These are phyloP conservation scores for Anolis sagrei DNA, from an alignment of 2,113 vertebrate species.

Conservation along the genomic window DNA sequence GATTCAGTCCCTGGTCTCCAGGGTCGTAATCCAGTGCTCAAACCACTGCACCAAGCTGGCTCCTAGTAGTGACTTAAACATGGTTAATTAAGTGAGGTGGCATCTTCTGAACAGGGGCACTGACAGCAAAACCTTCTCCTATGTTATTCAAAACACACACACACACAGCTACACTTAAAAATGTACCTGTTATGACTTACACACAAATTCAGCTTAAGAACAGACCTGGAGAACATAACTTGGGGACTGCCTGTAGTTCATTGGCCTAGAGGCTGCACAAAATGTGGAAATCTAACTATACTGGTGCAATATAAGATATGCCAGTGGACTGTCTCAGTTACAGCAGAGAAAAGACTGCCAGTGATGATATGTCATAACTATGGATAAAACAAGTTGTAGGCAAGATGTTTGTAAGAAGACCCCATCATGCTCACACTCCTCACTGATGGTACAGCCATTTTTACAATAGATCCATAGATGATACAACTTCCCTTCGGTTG, in stretches of 20 bases:
- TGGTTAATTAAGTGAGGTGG: neutral
- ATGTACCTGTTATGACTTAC: too few species aligned
- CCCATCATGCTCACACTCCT: neutral
- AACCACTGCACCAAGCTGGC: too few species aligned
- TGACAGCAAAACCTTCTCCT: too few species aligned
- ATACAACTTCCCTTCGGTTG: neutral
- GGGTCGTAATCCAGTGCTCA: too few species aligned
- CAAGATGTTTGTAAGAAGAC: neutral
- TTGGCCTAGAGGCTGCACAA: neutral
- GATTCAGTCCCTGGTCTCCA: too few species aligned
- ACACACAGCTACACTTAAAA: too few species aligned
- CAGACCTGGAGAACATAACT: too few species aligned
- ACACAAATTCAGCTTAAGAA: too few species aligned
- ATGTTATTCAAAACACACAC: too few species aligned
- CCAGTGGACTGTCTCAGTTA: neutral
- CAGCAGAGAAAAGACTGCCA: neutral
- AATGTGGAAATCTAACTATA: neutral
- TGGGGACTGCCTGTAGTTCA: too few species aligned
- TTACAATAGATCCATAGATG: too few species aligned
- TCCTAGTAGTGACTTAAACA: neutral
- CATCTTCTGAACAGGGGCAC: neutral
- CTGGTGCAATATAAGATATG: neutral
- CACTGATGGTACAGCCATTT: neutral
- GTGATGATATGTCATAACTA: neutral
- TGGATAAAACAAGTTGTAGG: neutral